Percentiles rank a stretch among this genome's conserved stretches.
These are phyloP conservation scores for Axis porcinus DNA, from an alignment of 2,113 vertebrate species.

Conservation along the genomic window DNA sequence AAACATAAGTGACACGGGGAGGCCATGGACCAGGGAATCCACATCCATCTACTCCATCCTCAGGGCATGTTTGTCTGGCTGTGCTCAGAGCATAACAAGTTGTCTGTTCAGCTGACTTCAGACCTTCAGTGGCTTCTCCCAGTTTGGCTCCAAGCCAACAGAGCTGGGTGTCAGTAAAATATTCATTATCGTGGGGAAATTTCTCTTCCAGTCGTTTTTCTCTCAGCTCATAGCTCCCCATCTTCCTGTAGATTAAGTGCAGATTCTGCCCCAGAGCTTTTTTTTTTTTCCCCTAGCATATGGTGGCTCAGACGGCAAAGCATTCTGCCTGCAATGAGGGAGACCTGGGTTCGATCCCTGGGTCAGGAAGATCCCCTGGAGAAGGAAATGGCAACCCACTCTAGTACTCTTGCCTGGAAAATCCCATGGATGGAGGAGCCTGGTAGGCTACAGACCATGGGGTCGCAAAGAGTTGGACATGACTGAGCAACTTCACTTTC, in stretches of 20 bases:
- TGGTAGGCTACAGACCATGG: not conserved
- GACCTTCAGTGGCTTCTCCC: not conserved
- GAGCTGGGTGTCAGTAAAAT: not conserved
- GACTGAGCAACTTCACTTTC: not conserved
- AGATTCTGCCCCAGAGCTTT: not conserved
- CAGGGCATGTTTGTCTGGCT: accelerated
- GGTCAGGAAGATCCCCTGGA: not conserved
- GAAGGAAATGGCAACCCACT: not conserved
- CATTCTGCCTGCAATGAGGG: not conserved
- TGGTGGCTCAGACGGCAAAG: not conserved
- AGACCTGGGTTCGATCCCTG: not conserved
- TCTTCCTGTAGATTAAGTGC: no score
- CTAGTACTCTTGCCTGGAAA: not conserved
- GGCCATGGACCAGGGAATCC: not conserved
- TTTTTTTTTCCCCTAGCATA: accelerated
- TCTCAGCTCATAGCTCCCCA: not conserved
- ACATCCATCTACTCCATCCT: no score
- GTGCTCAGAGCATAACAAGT: not conserved
- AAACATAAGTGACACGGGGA: accelerated
- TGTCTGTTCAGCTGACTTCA: not conserved
- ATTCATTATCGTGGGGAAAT: not conserved
- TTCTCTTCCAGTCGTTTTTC: not conserved
- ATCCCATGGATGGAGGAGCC: not conserved
- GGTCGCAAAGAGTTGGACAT: not conserved
- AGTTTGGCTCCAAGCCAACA: not conserved